Percentiles rank a stretch among this genome's conserved stretches.
Evolutionary conservation across 2,797 vertebrate species (phyloP).

Genomic region (Sorex maritimensis): DNA sequence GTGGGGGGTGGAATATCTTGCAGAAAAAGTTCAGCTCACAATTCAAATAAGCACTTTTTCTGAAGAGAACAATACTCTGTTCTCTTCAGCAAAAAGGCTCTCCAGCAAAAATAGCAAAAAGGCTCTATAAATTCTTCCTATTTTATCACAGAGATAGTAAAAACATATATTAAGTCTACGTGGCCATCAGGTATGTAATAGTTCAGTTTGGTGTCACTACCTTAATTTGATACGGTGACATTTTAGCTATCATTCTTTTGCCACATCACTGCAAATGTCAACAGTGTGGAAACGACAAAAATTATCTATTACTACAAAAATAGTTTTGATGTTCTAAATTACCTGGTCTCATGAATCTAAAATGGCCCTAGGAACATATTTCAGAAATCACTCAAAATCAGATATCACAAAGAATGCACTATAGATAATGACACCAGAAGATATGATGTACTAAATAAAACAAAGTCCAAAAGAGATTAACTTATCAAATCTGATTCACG

Average conservation of each 20-base stretch:
- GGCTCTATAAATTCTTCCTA: background rate
- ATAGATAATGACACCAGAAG: background rate
- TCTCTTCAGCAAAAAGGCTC: too few species aligned
- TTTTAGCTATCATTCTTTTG: background rate
- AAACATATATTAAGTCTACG: background rate
- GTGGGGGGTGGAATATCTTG: background rate
- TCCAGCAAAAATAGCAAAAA: background rate
- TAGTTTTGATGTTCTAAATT: background rate
- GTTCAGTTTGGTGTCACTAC: background rate
- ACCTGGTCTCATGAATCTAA: background rate
- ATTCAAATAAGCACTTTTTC: background rate
- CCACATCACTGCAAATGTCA: background rate
- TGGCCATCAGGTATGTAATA: background rate
- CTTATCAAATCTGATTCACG: background rate
- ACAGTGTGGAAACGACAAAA: background rate
- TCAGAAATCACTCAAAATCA: constrained; percentile 21
- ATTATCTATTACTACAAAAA: background rate
- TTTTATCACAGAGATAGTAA: background rate
- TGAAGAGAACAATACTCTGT: background rate
- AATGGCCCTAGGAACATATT: background rate
- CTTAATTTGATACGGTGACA: background rate
- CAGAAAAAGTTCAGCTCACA: background rate
- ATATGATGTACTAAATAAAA: background rate
- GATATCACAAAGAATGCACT: background rate
- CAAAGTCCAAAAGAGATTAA: background rate